Evolutionary conservation across 2,888 invertebrate genomes (phyloP), one percentile per base, ranked within the genome.

Genomic region (Danaus chrysippus): DNA sequence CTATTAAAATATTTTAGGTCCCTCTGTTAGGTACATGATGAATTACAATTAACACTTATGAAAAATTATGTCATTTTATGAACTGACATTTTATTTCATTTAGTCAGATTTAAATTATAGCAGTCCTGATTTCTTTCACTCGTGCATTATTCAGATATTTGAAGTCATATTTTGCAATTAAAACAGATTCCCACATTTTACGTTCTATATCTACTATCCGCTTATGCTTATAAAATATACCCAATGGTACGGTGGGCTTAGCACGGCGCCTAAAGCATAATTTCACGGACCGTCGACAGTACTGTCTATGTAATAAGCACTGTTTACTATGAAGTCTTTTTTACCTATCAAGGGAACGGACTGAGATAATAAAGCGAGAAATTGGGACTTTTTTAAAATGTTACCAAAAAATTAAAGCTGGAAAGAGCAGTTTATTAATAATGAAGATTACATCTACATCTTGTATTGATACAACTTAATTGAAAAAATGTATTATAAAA

Each of bases 251-350:
- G 78, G 80, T 81, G 81, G 81, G 82, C 84, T 76, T 78, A 81
- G 75, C 79, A 80, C 77, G 76, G 75, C 78, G 81, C 75, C 82
- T 77, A 78, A 79, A 81, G 85, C 82, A 86, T 86, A 84, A 87
- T 87, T 87, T 87, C 86, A 85, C 84, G 87, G 82, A 70, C 78
- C 78, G 79, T 71, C 76, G 81, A 76, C 77, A 72, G 75, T 73
- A 76, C 75, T 75, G 84, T 77, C 81, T 81, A 77, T 65, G 82
- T 85, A 86, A 84, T 87, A 83, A 81, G 81, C 78, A 68, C 59
- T 84, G 84, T 83, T 84, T 83, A 83, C 81, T 54, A 78, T 73
- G 75, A 67, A 76, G 79, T 78, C 76, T 79, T 75, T 77, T 74
- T 64, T 68, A 61, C 54, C 60, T 57, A 68, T 65, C 64, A 58